Base-by-base conservation (phyloP, 2,888 invertebrate genomes). In the Platycheirus rosarum region DNA sequence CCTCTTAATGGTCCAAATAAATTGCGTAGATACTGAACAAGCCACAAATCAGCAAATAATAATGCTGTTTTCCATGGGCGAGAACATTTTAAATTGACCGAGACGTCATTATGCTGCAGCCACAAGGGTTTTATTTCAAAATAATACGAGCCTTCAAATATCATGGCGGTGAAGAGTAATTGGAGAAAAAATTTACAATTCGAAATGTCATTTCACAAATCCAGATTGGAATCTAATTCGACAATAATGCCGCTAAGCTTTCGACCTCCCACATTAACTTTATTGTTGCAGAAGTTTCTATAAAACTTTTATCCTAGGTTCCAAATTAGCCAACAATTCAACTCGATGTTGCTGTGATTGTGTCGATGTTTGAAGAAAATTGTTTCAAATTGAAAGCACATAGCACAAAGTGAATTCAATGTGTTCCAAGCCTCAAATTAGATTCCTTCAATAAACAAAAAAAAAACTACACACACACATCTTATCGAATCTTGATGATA, bases 361-460 rank as follows among this genome's bases (percentile, higher is more conserved):
- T 40, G 55, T 20, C 23, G n/a, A n/a, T n/a, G n/a, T n/a, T n/a
- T n/a, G n/a, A n/a, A n/a, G 18, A 37, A 37, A 55, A 55, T 20
- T 37, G 37, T 20, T 40, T 55, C 13, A 55, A 55, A 55, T 55
- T 37, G 55, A 55, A 55, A 23, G 23, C 23, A 16, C 37, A 20
- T 23, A 23, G 23, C 23, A 16, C 37, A 20, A 37, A 55, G 37
- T 55, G 37, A 55, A 55, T 55, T 55, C 14, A 37, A 4, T 37
- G 13, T 35, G 35, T 20, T 53, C 35, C 40, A 55, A 48, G 63
- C 55, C 70, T 23, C 57, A 71, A 77, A 63, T 71, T 77, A 63
- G 76, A 70, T 77, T 70, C 23, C 26, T 57, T 44, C 42, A 40
- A 23, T 40, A 40, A 14, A 23, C 42, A 63, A 32, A 63, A 32